Conservation (phyloP, 1,140 invertebrate species). For the Epicauta chinensis region DNA sequence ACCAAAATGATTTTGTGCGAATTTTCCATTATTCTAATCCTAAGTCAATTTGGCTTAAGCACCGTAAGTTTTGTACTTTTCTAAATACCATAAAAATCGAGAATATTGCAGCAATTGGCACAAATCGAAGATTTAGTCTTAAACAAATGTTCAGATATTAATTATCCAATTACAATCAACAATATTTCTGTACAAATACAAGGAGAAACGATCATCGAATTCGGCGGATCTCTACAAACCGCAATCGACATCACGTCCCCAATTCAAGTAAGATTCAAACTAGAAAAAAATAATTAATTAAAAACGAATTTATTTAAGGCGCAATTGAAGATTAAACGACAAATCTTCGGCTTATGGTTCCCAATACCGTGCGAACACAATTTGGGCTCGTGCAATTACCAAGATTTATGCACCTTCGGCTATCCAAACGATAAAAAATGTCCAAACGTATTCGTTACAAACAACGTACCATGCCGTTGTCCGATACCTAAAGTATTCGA, state of each 20-base stretch:
- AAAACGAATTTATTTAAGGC: conserved; percentile 8
- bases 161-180: conserved; percentile 3
- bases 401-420: conserved; percentile 23
- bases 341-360: conserved; percentile 16
- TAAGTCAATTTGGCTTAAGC: too few relatives aligned
- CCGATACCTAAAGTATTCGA: conserved; percentile 19
- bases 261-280: conserved; percentile 7
- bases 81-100: too few relatives aligned
- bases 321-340: conserved; percentile 7
- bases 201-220: not conserved
- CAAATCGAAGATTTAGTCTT: conserved; percentile 5
- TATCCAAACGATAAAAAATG: conserved; percentile 16
- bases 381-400: conserved; percentile 22
- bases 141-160: not conserved
- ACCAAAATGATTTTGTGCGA: too few relatives aligned
- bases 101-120: too few relatives aligned
- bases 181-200: conserved; percentile 2
- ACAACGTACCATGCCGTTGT: conserved; percentile 27
- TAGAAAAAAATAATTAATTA: not conserved
- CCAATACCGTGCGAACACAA: conserved; percentile 18
- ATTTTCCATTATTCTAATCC: too few relatives aligned
- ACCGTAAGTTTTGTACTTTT: too few relatives aligned
- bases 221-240: not conserved
- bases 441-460: conserved; percentile 15
- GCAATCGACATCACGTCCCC: not conserved